These are phyloP conservation scores for Tyto alba DNA, from an alignment of 2,113 vertebrate genomes.

Conservation along the genomic window DNA sequence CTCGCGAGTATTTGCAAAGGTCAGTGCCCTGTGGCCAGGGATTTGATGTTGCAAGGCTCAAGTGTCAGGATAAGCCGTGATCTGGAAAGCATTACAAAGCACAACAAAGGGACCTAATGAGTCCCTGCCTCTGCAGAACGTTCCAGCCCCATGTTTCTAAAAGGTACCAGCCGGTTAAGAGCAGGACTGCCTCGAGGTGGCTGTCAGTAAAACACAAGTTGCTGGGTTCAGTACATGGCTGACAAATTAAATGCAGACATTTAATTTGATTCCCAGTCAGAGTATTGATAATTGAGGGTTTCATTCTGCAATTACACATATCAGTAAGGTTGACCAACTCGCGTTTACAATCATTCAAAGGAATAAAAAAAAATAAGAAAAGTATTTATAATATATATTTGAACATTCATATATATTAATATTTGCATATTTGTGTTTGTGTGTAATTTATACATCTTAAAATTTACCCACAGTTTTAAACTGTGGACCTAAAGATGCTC, in stretches of 20 bases:
- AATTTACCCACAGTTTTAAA: no score
- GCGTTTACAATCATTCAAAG: background rate
- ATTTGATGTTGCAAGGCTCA: background rate
- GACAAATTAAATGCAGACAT: background rate
- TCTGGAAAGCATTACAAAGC: background rate
- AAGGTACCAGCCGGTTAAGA: background rate
- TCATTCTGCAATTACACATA: background rate
- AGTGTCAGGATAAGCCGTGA: rapidly evolving
- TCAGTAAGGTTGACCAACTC: background rate
- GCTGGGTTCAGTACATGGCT: background rate
- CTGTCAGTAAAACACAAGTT: background rate
- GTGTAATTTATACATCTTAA: background rate
- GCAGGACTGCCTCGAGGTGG: background rate
- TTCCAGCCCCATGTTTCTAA: background rate
- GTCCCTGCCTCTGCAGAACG: background rate
- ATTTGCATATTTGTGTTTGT: background rate
- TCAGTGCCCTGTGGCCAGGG: background rate
- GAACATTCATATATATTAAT: background rate
- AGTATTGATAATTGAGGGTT: rapidly evolving
- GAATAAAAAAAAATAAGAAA: no score
- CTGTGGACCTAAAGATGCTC: background rate
- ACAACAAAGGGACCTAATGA: no score
- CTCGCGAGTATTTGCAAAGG: background rate
- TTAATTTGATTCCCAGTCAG: background rate
- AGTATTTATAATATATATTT: background rate